These are phyloP conservation scores for Pogonomyrmex californicus DNA, from an alignment of 1,140 invertebrate genomes.

Conservation along the genomic window DNA sequence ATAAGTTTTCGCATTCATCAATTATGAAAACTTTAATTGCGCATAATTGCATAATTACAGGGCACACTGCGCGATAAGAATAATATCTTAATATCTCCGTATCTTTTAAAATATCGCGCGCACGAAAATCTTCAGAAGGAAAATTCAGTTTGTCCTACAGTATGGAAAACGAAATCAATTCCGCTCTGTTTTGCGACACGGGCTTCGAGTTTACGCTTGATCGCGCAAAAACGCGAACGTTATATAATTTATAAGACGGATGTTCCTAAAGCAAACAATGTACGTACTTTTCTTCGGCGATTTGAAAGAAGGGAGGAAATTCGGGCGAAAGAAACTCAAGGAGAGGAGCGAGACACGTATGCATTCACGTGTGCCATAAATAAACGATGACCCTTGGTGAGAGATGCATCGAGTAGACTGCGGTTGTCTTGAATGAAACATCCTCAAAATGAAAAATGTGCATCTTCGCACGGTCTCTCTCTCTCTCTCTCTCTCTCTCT, in stretches of 20 bases:
- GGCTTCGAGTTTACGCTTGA: slow-evolving; percentile 4
- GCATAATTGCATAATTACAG: not conserved
- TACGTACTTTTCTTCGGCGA: not conserved
- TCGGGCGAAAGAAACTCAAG: not conserved
- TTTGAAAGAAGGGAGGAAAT: not conserved
- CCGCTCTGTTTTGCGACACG: not conserved
- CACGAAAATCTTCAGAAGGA: not conserved
- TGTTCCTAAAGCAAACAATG: slow-evolving; percentile 17
- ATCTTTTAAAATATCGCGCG: not conserved
- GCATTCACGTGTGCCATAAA: slow-evolving; percentile 41
- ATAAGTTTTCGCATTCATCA: slow-evolving; percentile 1
- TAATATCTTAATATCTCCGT: too few species aligned
- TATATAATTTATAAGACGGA: slow-evolving; percentile 19
- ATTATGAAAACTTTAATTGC: slow-evolving; percentile 20
- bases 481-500: too few species aligned
- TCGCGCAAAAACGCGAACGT: slow-evolving; percentile 11
- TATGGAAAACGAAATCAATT: not conserved
- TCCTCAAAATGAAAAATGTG: slow-evolving; percentile 26
- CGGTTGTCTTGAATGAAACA: slow-evolving; percentile 50
- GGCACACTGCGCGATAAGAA: not conserved
- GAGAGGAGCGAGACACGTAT: not conserved
- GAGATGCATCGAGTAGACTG: not conserved
- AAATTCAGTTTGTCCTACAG: not conserved
- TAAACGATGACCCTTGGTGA: slow-evolving; percentile 31
- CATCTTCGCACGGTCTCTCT: not conserved